Conservation (phyloP, 37 sponge, comb jelly and placozoan genomes). For the Beroe ovata region DNA sequence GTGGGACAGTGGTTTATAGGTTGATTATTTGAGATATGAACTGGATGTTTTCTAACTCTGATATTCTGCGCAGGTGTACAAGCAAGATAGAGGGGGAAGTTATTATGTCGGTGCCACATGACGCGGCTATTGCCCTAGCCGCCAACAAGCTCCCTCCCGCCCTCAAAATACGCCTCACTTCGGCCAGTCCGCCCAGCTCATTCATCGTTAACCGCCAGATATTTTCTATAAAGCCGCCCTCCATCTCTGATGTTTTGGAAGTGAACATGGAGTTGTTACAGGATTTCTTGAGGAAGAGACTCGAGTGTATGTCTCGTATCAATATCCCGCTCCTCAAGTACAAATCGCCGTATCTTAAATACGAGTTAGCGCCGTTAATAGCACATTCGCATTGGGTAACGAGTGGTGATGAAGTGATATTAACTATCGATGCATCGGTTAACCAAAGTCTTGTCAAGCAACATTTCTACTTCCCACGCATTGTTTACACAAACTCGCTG, state of each 20-base stretch:
- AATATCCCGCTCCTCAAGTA: conserved; percentile 33
- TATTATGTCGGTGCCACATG: not conserved
- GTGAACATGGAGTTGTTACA: conserved; percentile 22
- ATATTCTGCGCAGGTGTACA: conserved; percentile 12
- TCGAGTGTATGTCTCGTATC: not conserved
- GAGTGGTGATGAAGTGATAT: not conserved
- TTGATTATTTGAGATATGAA: no score
- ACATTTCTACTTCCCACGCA: conserved; percentile 42
- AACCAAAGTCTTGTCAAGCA: not conserved
- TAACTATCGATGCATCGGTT: conserved; percentile 35
- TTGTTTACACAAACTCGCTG: not conserved
- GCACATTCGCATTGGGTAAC: conserved; percentile 12
- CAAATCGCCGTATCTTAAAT: conserved; percentile 38
- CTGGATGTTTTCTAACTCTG: no score
- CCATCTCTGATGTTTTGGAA: conserved; percentile 17
- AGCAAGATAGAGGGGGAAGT: conserved; percentile 40
- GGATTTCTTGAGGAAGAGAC: not conserved
- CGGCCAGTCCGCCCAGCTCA: conserved; percentile 18
- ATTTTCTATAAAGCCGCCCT: conserved; percentile 38
- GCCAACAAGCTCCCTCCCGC: not conserved
- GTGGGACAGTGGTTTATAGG: no score
- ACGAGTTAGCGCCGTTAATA: conserved; percentile 15
- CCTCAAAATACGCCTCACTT: conserved; percentile 12
- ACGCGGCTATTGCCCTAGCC: not conserved
- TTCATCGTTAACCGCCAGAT: conserved; percentile 56